Conservation (phyloP, 1,140 invertebrate species). For the Samia ricini region DNA sequence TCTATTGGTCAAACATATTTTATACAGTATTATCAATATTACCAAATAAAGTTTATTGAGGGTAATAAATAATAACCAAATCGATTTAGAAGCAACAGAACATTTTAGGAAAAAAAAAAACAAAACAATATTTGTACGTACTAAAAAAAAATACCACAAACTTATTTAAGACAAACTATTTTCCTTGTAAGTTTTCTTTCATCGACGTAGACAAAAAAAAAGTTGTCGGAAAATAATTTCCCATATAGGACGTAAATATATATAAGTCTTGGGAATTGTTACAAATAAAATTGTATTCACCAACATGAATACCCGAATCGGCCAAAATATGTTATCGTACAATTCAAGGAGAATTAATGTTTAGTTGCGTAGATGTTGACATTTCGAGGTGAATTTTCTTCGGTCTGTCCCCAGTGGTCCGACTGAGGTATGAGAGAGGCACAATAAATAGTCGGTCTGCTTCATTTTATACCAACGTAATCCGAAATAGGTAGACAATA, state of each 20-base stretch:
- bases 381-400: slow-evolving; percentile 15
- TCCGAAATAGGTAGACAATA: neutral
- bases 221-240: slow-evolving; percentile 12
- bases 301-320: slow-evolving; percentile 14
- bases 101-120: neutral
- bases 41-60: neutral
- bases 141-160: neutral
- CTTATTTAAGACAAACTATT: neutral
- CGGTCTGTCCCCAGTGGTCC: slow-evolving; percentile 2
- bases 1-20: too few species aligned
- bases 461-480: neutral
- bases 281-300: slow-evolving; percentile 15
- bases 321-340: slow-evolving; percentile 10
- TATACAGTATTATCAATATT: too few species aligned
- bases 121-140: neutral
- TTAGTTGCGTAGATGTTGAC: slow-evolving; percentile 10
- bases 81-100: neutral
- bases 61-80: neutral
- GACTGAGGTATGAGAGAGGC: neutral
- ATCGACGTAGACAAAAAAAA: neutral
- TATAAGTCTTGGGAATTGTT: neutral
- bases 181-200: neutral
- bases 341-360: slow-evolving; percentile 20
- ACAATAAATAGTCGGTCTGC: neutral
- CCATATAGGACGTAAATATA: neutral